Conservation (phyloP, 23 tunicate species). For the Trididemnum clinides region DNA sequence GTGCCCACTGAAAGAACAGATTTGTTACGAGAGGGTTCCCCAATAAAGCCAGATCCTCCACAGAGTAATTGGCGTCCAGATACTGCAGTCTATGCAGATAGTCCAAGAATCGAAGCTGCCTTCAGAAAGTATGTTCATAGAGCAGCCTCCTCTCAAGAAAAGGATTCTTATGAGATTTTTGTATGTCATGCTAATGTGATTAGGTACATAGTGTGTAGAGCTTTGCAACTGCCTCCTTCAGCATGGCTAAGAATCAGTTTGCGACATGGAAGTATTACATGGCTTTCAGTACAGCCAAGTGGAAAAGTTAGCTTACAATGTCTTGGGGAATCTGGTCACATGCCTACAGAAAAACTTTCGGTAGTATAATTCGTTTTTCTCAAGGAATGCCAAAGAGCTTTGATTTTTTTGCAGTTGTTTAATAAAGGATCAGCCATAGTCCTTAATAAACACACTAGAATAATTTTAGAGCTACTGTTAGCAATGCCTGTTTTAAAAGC, state of each 20-base stretch:
- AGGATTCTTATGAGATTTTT: conserved; percentile 57
- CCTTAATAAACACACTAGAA: no score
- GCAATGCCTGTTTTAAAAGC: no score
- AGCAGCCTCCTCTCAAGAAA: conserved; percentile 53
- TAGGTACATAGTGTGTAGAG: conserved; percentile 82
- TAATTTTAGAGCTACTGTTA: no score
- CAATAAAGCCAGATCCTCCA: conserved; percentile 75
- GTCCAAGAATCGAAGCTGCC: conserved; percentile 84
- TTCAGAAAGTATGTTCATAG: conserved; percentile 83
- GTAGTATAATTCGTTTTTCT: neutral
- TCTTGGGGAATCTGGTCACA: conserved; percentile 76
- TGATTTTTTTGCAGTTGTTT: neutral
- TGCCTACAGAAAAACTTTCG: conserved; percentile 41
- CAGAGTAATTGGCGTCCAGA: conserved; percentile 55
- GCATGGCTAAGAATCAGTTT: conserved; percentile 88
- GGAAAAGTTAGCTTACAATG: conserved; percentile 62
- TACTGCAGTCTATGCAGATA: conserved; percentile 38
- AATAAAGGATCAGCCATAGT: neutral
- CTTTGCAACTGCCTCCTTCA: conserved; percentile 77
- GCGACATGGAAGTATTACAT: conserved; percentile 79
- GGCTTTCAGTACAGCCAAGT: conserved; percentile 63
- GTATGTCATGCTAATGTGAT: conserved; percentile 99
- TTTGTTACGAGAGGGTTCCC: conserved; percentile 74
- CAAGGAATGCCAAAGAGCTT: neutral
- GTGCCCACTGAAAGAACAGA: conserved; percentile 49